Conservation (phyloP, 1,140 invertebrate species). For the Doryteuthis pealeii region DNA sequence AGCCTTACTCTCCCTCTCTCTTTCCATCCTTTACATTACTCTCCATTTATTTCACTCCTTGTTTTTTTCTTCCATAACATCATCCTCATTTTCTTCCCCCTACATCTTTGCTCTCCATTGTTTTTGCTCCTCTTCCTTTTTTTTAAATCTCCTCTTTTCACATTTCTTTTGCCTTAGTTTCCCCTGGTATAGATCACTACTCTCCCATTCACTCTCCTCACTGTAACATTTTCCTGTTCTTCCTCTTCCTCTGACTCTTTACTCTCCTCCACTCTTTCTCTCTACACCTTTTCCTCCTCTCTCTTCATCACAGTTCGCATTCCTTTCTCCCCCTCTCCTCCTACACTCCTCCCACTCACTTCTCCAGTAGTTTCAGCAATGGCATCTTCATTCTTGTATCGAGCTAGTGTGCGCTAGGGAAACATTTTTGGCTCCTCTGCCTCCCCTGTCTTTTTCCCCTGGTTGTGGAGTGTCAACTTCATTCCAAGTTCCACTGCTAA, state of each 20-base stretch:
- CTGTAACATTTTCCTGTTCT: neutral
- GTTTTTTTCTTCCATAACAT: neutral
- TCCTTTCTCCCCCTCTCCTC: neutral
- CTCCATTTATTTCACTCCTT: neutral
- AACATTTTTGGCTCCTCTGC: no score
- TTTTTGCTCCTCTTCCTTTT: neutral
- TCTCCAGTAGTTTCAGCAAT: no score
- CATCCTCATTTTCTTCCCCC: neutral
- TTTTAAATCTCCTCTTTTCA: neutral
- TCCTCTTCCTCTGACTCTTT: neutral
- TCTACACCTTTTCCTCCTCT: neutral
- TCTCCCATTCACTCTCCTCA: neutral
- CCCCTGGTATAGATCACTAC: neutral
- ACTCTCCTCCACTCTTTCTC: neutral
- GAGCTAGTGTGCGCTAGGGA: neutral
- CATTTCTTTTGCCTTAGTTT: neutral
- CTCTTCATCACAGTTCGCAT: neutral
- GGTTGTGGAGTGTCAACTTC: no score
- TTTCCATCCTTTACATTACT: neutral
- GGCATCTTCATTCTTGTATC: no score
- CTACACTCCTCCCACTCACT: constrained; percentile 2
- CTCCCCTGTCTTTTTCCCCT: no score
- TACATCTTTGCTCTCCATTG: neutral
- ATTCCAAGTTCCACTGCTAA: no score
- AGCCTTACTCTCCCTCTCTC: neutral